phyloP scores from a whole-genome alignment of 2,113 vertebrate species.

The Pelecanus crispus region DNA sequence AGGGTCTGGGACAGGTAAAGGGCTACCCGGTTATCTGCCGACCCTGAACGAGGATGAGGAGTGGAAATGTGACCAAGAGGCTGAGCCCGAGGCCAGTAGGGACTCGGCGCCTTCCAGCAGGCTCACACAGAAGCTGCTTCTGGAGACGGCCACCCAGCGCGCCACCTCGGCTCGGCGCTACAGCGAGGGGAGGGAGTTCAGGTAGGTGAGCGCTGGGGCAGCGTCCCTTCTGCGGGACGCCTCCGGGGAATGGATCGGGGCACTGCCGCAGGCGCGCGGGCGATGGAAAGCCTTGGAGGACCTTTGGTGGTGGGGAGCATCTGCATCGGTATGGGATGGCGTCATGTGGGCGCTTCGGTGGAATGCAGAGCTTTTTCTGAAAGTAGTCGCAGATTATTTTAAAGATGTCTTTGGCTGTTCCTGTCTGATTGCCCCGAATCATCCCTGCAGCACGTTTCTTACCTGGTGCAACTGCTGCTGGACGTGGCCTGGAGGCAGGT shows the following conservation, averaged over 20 bases:
- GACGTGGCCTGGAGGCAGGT: not conserved
- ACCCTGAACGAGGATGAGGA: slow-evolving; percentile 91
- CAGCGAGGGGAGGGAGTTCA: slow-evolving; percentile 88
- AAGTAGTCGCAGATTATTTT: rapidly evolving
- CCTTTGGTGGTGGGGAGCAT: not conserved
- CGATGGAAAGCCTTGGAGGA: not conserved
- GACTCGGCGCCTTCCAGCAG: slow-evolving; percentile 74
- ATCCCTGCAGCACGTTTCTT: not conserved
- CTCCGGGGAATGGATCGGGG: rapidly evolving
- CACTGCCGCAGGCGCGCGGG: rapidly evolving
- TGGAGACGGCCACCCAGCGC: slow-evolving; percentile 82
- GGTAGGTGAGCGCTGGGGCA: slow-evolving; percentile 67
- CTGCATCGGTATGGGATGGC: rapidly evolving
- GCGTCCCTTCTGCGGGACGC: not conserved
- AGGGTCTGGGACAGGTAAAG: slow-evolving; percentile 82
- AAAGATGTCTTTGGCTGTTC: not conserved
- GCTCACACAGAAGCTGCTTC: slow-evolving; percentile 85
- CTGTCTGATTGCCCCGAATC: not conserved
- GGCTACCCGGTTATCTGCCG: slow-evolving; percentile 83
- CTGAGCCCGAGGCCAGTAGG: slow-evolving; percentile 68
- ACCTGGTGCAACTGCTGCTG: not conserved
- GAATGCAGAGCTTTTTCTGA: not conserved
- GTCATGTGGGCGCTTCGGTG: rapidly evolving
- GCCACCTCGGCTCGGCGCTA: slow-evolving; percentile 74
- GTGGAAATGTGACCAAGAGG: slow-evolving; percentile 85